phyloP scores from a whole-genome alignment of 2,113 vertebrate genomes.

The Etia nguti region DNA sequence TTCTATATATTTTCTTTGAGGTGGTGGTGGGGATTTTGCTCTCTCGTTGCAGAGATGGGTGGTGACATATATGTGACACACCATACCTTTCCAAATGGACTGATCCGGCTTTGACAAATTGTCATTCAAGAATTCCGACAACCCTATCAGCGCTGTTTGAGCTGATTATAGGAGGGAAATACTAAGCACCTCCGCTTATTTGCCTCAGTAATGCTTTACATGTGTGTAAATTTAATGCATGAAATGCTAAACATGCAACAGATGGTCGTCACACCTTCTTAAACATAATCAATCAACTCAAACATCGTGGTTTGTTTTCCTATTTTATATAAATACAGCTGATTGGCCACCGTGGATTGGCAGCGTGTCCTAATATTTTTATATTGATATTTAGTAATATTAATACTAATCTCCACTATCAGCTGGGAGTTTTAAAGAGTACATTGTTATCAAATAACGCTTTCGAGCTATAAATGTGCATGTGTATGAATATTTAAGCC shows the following conservation, averaged over 20 bases:
- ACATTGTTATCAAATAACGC: background rate
- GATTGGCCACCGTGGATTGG: background rate
- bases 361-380: background rate
- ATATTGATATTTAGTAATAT: background rate
- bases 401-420: background rate
- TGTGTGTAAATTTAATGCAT: background rate
- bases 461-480: background rate
- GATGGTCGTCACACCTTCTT: conserved; percentile 55
- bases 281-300: no score
- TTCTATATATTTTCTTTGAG: background rate
- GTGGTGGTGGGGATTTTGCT: background rate
- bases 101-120: conserved; percentile 71
- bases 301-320: fast-evolving
- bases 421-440: background rate
- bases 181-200: background rate
- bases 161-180: background rate
- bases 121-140: conserved; percentile 66
- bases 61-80: background rate
- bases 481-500: background rate
- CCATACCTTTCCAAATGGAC: conserved; percentile 69
- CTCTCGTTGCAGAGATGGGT: background rate
- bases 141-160: background rate
- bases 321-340: background rate
- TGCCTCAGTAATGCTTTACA: background rate
- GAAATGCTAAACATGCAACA: conserved; percentile 61